Evolutionary conservation across 2,888 invertebrate genomes (phyloP), one percentile per base, ranked within the genome.

Genomic region (Oligia strigilis): DNA sequence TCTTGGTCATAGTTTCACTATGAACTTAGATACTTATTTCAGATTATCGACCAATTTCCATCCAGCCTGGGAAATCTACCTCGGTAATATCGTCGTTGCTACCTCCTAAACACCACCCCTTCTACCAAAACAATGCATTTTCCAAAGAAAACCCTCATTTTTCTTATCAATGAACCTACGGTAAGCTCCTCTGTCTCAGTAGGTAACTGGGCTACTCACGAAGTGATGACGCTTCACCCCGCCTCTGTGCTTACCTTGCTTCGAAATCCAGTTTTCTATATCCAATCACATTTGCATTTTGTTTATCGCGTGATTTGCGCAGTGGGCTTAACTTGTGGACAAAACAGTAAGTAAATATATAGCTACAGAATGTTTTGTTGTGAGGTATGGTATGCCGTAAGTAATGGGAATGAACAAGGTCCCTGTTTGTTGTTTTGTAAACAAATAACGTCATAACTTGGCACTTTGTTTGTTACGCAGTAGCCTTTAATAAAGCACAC

Each of bases 241-340:
- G 94, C 91, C 92, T 95, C 94, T 97, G 97, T 97, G 93, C 97
- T 91, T 13, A 62, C 66, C 78, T 83, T 77, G 89, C 85, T 75
- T 74, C 78, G 58, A 86, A 89, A 92, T 90, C 95, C 93, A 93
- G 95, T 94, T 94, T 90, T 91, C 85, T 89, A 91, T 89, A 91
- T 82, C 84, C 81, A 88, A 85, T 81, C 87, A 72, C 87, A 96
- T 96, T 96, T 93, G 93, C 97, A 97, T 97, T 91, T 92, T 95
- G 94, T 95, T 95, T 94, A 93, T 90, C 89, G 85, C 79, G 69
- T 71, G 70, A 81, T 80, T 49, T 86, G 74, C 91, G 89, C 92
- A 91, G 92, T 93, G 93, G 90, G 87, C 75, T 40, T 36, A n/a
- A 29, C 58, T 69, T 19, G 75, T 83, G 84, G 86, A 89, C 90